Evolutionary conservation across 2,888 invertebrate species (phyloP), one percentile per base, ranked within the genome.

Genomic region (Pollenia labialis): DNA sequence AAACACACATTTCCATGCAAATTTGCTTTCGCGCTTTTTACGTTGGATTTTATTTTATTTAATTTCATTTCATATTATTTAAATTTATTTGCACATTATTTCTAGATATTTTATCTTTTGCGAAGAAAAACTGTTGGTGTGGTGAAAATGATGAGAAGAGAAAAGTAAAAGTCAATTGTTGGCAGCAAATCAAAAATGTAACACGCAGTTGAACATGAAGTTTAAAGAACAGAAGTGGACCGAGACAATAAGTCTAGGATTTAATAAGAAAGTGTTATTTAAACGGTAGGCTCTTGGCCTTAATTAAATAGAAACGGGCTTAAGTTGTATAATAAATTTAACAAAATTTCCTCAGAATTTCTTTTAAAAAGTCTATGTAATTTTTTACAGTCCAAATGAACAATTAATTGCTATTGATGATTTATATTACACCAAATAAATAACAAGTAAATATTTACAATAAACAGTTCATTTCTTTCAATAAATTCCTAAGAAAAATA

Each of bases 1-100:
- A n/a, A 8, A 52, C 16, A 52, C 18, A 40, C 69, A 62, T 50
- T 82, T 79, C 56, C 79, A 85, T 75, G 52, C 50, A 60, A n/a
- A 23, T 74, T 56, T 56, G n/a, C 23, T 77, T 48, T 52, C 16
- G 69, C 14, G n/a, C 52, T 54, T n/a, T 12, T 44, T 14, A 54
- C 46, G n/a, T 71, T 71, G 7, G 16, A 46, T 66, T 44, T 76
- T 4, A 64, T 64, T 75, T 64, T 60, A 62, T 80, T 52, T 23
- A 62, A 71, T 71, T 71, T 6, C 32, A 50, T n/a, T 32, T 56
- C n/a, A 16, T 16, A n/a, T 32, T 62, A n/a, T 62, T 62, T 62
- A 44, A 32, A 32, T 32, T 62, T 62, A 11, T 16, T 3, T 54
- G 7, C n/a, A 40, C 14, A 14, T 18, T 58, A 32, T 32, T 58